Conservation (phyloP, 2,888 invertebrate species). For the Omphaloscelis lunosa region DNA sequence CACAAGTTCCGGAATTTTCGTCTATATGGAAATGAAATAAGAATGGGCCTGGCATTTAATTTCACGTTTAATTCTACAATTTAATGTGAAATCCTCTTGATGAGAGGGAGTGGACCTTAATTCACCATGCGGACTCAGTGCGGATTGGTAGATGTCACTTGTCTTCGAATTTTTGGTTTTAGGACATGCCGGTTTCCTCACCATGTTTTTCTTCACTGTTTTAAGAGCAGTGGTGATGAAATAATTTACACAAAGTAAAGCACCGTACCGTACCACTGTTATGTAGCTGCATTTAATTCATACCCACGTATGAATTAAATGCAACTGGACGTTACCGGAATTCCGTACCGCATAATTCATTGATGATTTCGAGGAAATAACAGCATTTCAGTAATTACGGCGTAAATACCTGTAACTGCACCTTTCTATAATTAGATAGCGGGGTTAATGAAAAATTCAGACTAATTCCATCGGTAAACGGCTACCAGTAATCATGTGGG, state of each 20-base stretch:
- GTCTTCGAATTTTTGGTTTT: no score
- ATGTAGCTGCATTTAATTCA: no score
- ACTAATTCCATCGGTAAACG: constrained; percentile 62
- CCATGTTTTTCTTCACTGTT: no score
- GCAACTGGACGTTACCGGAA: constrained; percentile 23
- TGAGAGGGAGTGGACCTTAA: no score
- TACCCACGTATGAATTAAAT: constrained; percentile 38
- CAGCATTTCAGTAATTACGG: constrained; percentile 25
- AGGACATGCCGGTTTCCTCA: no score
- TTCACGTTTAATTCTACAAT: constrained; percentile 27
- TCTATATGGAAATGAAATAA: constrained; percentile 62
- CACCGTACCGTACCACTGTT: no score
- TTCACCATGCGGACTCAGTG: no score
- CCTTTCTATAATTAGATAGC: constrained; percentile 54
- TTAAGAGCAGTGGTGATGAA: no score
- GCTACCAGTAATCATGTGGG: constrained; percentile 57
- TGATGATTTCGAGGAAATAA: constrained; percentile 28
- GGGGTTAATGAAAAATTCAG: constrained; percentile 59
- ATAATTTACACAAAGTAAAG: no score
- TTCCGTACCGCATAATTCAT: constrained; percentile 20
- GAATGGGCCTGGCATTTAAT: constrained; percentile 48
- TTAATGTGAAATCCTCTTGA: no score
- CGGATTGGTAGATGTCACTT: no score
- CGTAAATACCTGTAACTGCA: constrained; percentile 34
- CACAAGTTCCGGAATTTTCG: constrained; percentile 53